Percentiles rank a stretch among this genome's conserved stretches.
Evolutionary conservation across 2,888 invertebrate species (phyloP).

Genomic region (Paralinhomoeus sp.): DNA sequence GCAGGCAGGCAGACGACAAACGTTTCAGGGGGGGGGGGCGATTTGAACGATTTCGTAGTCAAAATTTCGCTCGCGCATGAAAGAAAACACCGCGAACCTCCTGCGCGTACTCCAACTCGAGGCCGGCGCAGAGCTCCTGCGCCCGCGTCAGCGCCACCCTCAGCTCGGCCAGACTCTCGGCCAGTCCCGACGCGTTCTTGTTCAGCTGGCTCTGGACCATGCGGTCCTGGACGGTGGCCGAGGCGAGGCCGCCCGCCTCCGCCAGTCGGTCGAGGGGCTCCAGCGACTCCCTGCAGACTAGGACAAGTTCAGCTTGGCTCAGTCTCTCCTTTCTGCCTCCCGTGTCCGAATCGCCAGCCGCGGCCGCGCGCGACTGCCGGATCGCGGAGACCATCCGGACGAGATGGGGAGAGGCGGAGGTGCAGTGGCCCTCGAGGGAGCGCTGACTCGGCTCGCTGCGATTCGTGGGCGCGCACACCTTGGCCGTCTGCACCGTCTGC

Average conservation of each 20-base stretch:
- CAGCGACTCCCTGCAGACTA: constrained; percentile 14
- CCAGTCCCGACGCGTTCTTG: constrained; percentile 42
- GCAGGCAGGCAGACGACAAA: too few relatives aligned
- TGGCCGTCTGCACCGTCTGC: constrained; percentile 43
- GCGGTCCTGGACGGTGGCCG: constrained; percentile 58
- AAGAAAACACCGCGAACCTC: constrained; percentile 43
- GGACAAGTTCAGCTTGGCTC: constrained; percentile 18
- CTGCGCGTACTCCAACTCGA: constrained; percentile 45
- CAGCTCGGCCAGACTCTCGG: constrained; percentile 40
- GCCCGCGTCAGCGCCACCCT: constrained; percentile 36
- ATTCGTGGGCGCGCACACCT: constrained; percentile 52
- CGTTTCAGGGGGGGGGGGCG: too few relatives aligned
- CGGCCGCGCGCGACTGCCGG: constrained; percentile 9
- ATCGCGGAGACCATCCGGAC: constrained; percentile 26
- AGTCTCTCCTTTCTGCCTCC: too few relatives aligned
- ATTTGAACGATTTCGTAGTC: too few relatives aligned
- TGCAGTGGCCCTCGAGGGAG: constrained; percentile 25
- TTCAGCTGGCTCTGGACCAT: constrained; percentile 49
- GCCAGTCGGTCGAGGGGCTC: constrained; percentile 40
- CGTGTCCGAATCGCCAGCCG: constrained; percentile 14
- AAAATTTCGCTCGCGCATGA: too few relatives aligned
- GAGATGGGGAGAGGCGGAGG: constrained; percentile 27
- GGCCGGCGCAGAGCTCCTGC: constrained; percentile 47
- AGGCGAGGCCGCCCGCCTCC: constrained; percentile 50
- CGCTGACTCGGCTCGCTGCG: constrained; percentile 43